Conservation (phyloP, 2,797 vertebrate genomes). For the Falco concolor region DNA sequence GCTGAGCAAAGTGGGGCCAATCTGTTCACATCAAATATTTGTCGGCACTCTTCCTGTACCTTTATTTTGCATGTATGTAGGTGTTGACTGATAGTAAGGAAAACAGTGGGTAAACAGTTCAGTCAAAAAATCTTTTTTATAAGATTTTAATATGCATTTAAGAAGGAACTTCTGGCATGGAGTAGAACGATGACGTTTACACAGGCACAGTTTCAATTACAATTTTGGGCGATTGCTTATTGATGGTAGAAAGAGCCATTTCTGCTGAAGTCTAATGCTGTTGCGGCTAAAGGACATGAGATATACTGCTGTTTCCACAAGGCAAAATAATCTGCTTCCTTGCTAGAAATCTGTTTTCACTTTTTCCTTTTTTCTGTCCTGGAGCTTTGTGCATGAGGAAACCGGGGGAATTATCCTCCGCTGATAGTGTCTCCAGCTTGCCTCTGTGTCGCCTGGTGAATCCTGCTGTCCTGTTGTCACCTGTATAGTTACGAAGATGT, state of each 20-base stretch:
- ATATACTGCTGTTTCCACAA: neutral
- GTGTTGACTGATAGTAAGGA: conserved; percentile 31
- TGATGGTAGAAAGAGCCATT: neutral
- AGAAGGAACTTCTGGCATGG: neutral
- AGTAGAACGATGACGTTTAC: neutral
- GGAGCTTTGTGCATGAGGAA: neutral
- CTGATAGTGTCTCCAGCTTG: neutral
- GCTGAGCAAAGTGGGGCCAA: conserved; percentile 4
- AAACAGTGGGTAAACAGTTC: conserved; percentile 14
- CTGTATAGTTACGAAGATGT: conserved; percentile 53
- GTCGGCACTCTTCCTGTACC: neutral
- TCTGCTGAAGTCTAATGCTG: neutral
- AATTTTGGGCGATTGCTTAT: neutral
- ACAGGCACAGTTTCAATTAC: neutral
- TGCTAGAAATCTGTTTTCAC: neutral
- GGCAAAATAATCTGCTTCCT: neutral
- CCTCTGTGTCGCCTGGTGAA: neutral
- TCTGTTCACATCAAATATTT: conserved; percentile 46
- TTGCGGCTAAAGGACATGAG: neutral
- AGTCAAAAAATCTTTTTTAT: conserved; percentile 13
- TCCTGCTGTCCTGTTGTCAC: conserved; percentile 45
- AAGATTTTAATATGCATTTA: conserved; percentile 6
- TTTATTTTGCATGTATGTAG: neutral
- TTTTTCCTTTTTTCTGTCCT: neutral
- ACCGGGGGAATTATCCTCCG: neutral